Evolutionary conservation across 2,888 invertebrate species (phyloP).

Genomic region (Tinea semifulvella): DNA sequence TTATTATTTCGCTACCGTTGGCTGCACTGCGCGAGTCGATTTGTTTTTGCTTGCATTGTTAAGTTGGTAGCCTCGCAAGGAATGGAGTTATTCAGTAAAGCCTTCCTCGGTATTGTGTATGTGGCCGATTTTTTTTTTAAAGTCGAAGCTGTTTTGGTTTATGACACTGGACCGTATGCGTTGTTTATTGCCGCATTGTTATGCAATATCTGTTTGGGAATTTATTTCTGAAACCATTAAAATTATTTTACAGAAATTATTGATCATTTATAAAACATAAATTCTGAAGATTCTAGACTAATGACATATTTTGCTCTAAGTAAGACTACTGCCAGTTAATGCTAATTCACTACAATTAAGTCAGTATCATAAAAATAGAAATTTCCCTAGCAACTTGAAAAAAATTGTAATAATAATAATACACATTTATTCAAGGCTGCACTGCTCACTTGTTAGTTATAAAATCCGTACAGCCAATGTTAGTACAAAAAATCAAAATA

Average conservation of each 20-base stretch:
- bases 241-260: neutral
- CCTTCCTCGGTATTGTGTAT: constrained; percentile 58
- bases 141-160: neutral
- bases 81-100: constrained; percentile 60
- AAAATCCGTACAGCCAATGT: no score
- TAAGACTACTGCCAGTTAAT: no score
- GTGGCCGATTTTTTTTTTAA: constrained; percentile 22
- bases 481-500: no score
- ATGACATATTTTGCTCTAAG: no score
- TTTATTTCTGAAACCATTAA: neutral
- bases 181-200: constrained; percentile 3
- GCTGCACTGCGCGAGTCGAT: constrained; percentile 48
- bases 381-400: no score
- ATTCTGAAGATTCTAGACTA: no score
- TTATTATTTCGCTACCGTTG: constrained; percentile 67
- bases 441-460: no score
- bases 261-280: no score
- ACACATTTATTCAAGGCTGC: no score
- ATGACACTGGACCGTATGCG: constrained; percentile 5
- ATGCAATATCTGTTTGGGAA: neutral
- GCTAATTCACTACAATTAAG: no score
- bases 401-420: no score
- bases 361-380: no score
- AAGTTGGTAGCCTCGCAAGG: constrained; percentile 29
- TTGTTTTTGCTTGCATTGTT: constrained; percentile 49